Evolutionary conservation across 2,113 vertebrate genomes (phyloP).

Genomic region (Lampris incognitus): DNA sequence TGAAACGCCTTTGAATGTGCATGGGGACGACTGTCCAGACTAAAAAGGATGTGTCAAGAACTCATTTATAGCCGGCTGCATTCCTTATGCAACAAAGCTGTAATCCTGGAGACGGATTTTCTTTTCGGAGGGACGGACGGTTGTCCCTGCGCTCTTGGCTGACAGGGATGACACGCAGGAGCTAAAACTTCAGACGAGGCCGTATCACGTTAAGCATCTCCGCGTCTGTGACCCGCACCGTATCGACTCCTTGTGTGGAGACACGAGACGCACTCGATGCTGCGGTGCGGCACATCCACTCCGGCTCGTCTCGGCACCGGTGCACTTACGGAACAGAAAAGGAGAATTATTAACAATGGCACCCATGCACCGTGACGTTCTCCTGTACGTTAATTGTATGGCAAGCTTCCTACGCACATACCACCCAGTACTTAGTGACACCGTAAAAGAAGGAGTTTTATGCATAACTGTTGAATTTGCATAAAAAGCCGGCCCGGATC

Average conservation of each 20-base stretch:
- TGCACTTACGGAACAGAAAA: constrained; percentile 17
- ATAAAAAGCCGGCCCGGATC: constrained; percentile 90
- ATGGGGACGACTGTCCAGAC: too few species aligned
- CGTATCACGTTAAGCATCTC: neutral
- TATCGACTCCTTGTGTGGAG: neutral
- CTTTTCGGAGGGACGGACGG: too few species aligned
- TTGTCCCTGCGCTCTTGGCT: too few species aligned
- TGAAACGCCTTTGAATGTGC: too few species aligned
- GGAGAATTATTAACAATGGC: constrained; percentile 75
- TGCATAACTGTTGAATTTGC: constrained; percentile 91
- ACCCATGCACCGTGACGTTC: constrained; percentile 82
- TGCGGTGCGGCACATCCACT: constrained; percentile 88
- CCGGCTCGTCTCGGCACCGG: constrained; percentile 12
- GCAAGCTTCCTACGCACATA: constrained; percentile 91
- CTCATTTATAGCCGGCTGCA: too few species aligned
- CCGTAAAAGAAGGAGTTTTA: constrained; percentile 87
- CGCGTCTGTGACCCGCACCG: constrained; percentile 9
- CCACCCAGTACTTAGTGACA: constrained; percentile 93
- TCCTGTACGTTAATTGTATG: constrained; percentile 93
- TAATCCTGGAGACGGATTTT: too few species aligned
- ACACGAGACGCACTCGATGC: constrained; percentile 17
- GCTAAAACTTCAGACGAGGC: neutral
- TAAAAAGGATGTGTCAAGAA: too few species aligned
- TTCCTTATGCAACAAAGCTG: too few species aligned
- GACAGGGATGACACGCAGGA: neutral